Evolutionary conservation across 2,888 invertebrate genomes (phyloP), one percentile per base, ranked within the genome.

Genomic region (Cecidostiba fungosa): DNA sequence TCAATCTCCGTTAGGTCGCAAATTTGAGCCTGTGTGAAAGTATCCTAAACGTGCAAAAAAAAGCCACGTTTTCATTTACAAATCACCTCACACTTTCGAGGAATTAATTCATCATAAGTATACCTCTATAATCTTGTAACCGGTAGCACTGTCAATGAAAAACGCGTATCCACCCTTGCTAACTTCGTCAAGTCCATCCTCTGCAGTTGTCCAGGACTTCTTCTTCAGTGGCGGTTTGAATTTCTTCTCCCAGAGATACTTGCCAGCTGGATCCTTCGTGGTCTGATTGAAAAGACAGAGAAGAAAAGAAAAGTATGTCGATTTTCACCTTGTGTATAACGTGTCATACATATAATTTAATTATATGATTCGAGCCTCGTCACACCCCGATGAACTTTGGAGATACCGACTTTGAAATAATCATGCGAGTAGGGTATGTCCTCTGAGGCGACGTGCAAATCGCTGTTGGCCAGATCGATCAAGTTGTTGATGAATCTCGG

Each of bases 121-220:
- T 85, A 91, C 91, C 81, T 94, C 94, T 90, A 97, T 96, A 26
- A 96, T 95, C 86, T 95, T 95, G 91, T 96, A 97, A 0, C 95
- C 96, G 0, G 95, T 95, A 0, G 95, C 95, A 0, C 95, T 95
- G 91, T 96, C 96, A 4, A 96, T 95, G 89, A 96, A 96, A 91
- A 96, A 96, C 0, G 96, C 97, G 90, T 95, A 96, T 1, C 95
- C 96, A 3, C 96, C 96, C 43, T 93, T 91, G 90, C 95, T 95
- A 0, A 96, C 95, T 87, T 94, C 91, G 0, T 92, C 91, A 90
- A 96, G 93, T 14, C 96, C 96, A 62, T 94, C 91, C 6, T 82
- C 94, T 0, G 95, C 94, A 19, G 94, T 90, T 81, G 94, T 94
- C 92, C 85, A 92, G 0, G 88, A 85, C 16, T 89, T 90, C 32